A percentile compares a stretch with the other conserved stretches of the same genome.
phyloP scores from a whole-genome alignment of 2,888 invertebrate genomes.

The Steinernema scapterisci region DNA sequence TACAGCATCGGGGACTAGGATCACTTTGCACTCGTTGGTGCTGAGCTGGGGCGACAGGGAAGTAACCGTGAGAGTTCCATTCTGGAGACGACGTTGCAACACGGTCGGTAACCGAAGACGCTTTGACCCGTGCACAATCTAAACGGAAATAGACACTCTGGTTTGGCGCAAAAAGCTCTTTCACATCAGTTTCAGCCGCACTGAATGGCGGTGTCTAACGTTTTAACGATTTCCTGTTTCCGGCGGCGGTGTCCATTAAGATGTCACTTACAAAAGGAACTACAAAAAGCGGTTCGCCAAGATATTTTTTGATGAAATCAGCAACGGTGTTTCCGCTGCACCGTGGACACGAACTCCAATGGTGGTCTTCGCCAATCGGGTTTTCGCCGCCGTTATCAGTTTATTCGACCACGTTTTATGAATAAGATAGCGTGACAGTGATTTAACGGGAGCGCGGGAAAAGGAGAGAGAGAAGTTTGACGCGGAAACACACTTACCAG shows the following conservation, averaged over 20 bases:
- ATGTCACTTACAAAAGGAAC: no score
- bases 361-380: conserved; percentile 23
- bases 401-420: background rate
- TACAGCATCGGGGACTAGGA: conserved; percentile 36
- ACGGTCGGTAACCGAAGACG: conserved; percentile 79
- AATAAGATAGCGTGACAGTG: background rate
- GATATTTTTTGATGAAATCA: no score
- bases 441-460: background rate
- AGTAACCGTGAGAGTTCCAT: conserved; percentile 42
- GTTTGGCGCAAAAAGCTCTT: background rate
- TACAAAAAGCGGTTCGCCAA: no score
- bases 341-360: background rate
- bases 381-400: conserved; percentile 21
- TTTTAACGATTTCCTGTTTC: no score
- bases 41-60: conserved; percentile 32
- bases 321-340: background rate
- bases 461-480: background rate
- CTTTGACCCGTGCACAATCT: conserved; percentile 38
- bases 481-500: background rate
- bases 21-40: conserved; percentile 33
- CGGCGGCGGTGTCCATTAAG: no score
- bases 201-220: no score
- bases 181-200: no score
- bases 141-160: conserved; percentile 19
- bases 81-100: conserved; percentile 66